Conservation (phyloP, 2,888 invertebrate genomes). For the Abrostola triplasia region DNA sequence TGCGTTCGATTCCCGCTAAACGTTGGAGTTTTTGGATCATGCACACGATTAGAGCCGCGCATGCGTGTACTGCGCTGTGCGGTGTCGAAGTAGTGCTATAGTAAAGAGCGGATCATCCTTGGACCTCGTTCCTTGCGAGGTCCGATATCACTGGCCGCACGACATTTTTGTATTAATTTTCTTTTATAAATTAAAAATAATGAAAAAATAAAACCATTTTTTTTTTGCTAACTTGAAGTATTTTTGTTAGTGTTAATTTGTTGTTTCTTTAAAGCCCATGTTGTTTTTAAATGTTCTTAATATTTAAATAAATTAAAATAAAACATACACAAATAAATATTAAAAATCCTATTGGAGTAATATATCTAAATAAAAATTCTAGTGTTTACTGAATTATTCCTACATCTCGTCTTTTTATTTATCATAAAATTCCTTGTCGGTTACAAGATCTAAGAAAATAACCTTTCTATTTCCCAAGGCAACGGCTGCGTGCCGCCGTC, state of each 20-base stretch:
- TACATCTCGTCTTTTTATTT: too few relatives aligned
- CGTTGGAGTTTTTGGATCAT: constrained; percentile 13
- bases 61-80: constrained; percentile 58
- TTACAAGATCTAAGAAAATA: constrained; percentile 7
- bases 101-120: constrained; percentile 47
- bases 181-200: not conserved
- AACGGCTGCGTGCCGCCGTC: constrained; percentile 97
- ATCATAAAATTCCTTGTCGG: too few relatives aligned
- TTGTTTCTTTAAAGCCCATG: too few relatives aligned
- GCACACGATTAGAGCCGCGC: constrained; percentile 81
- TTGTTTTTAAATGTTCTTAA: too few relatives aligned
- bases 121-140: constrained; percentile 25
- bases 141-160: constrained; percentile 49
- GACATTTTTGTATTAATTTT: constrained; percentile 44
- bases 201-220: too few relatives aligned
- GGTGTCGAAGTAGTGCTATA: constrained; percentile 83
- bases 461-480: constrained; percentile 75
- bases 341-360: too few relatives aligned
- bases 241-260: too few relatives aligned
- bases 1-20: constrained; percentile 41
- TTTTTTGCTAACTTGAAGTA: too few relatives aligned
- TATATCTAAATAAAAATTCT: too few relatives aligned
- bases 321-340: too few relatives aligned
- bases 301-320: too few relatives aligned
- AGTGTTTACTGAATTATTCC: too few relatives aligned